phyloP scores from a whole-genome alignment of 2,113 vertebrate genomes.

The Myanophis thanlyinensis region DNA sequence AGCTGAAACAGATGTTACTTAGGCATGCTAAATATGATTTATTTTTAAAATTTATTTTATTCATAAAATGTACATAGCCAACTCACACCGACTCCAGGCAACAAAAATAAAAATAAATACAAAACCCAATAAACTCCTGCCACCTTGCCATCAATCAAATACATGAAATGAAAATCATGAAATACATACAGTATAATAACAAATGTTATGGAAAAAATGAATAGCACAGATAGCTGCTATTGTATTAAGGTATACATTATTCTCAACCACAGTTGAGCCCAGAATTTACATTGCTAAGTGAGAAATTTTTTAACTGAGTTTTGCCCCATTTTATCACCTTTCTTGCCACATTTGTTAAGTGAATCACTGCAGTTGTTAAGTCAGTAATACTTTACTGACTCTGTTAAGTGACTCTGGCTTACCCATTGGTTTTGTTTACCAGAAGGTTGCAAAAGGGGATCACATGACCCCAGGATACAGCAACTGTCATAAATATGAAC shows the following conservation, averaged over 20 bases:
- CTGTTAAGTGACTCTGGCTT: background rate
- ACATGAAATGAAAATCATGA: background rate
- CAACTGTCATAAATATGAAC: background rate
- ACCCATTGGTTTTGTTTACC: background rate
- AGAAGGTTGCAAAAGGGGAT: background rate
- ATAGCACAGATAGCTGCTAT: background rate
- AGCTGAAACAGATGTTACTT: slow-evolving; percentile 72
- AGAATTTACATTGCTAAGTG: background rate
- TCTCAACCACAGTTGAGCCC: background rate
- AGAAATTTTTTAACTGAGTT: background rate
- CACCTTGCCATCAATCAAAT: background rate
- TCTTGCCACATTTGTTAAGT: background rate
- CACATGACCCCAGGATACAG: background rate
- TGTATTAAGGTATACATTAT: background rate
- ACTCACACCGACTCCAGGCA: background rate
- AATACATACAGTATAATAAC: background rate
- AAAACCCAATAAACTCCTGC: background rate
- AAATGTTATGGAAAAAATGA: background rate
- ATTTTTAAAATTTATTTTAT: background rate
- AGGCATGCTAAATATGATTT: slow-evolving; percentile 1
- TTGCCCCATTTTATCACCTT: background rate
- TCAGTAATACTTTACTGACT: background rate
- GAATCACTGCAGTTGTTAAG: background rate
- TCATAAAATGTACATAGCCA: background rate
- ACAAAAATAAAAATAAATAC: background rate